Conservation (phyloP, 2,888 invertebrate species). For the Taphrorychus bicolor region DNA sequence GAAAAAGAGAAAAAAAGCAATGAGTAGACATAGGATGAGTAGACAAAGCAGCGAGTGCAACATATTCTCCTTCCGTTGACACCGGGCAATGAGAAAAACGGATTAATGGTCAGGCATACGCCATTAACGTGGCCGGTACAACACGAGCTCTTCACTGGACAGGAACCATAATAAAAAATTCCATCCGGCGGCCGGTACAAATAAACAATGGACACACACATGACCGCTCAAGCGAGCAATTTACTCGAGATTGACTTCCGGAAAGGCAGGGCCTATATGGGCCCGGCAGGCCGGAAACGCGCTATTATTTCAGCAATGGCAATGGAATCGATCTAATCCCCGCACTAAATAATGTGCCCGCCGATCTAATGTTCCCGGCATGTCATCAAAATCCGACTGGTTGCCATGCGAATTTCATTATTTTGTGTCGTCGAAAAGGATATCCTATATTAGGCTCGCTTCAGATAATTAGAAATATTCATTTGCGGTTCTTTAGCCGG, state of each 20-base stretch:
- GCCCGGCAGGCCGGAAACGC: conserved; percentile 41
- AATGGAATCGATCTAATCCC: conserved; percentile 34
- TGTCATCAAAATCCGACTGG: too few relatives aligned
- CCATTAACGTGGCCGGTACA: conserved; percentile 29
- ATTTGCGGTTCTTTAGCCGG: too few relatives aligned
- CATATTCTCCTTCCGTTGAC: not conserved
- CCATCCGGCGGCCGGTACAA: conserved; percentile 39
- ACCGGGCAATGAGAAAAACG: conserved; percentile 25
- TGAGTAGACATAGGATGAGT: not conserved
- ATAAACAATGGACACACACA: conserved; percentile 42
- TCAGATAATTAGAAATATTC: too few relatives aligned
- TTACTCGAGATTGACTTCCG: conserved; percentile 41
- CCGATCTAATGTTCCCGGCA: too few relatives aligned
- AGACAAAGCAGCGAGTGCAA: not conserved
- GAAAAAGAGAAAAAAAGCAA: not conserved
- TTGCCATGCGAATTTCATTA: too few relatives aligned
- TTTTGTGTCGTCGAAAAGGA: too few relatives aligned
- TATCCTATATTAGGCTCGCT: too few relatives aligned
- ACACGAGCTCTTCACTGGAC: conserved; percentile 40
- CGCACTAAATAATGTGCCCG: too few relatives aligned
- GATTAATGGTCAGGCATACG: conserved; percentile 33
- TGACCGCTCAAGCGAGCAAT: conserved; percentile 41
- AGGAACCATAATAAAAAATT: conserved; percentile 43
- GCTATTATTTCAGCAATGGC: conserved; percentile 37
- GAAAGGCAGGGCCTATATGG: conserved; percentile 40